Conservation (phyloP, 2,888 invertebrate species). For the Brachynemurus nebulosus region DNA sequence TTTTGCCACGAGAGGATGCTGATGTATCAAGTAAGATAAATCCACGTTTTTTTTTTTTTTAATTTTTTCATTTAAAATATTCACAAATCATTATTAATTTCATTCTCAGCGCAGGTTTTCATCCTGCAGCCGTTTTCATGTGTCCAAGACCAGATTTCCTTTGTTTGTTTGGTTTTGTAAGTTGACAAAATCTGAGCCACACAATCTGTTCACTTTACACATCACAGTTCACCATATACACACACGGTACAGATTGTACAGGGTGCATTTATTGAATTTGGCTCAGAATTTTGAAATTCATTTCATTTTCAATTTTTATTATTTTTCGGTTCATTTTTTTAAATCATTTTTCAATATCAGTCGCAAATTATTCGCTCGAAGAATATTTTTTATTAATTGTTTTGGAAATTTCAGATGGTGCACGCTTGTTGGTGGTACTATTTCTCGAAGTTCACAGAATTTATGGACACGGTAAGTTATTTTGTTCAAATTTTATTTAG, state of each 20-base stretch:
- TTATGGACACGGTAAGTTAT: conserved; percentile 81
- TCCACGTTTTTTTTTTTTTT: conserved; percentile 6
- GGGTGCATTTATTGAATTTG: not conserved
- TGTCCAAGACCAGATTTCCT: no score
- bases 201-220: not conserved
- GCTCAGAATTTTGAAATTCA: no score
- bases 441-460: conserved; percentile 92
- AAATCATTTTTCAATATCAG: not conserved
- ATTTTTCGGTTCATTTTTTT: no score
- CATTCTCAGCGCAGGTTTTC: no score
- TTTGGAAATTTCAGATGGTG: conserved; percentile 61
- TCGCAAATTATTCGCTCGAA: not conserved
- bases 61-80: no score
- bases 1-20: conserved; percentile 11
- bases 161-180: conserved; percentile 6
- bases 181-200: not conserved
- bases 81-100: no score
- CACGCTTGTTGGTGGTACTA: conserved; percentile 93
- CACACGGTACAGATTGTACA: no score
- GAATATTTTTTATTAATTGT: conserved; percentile 8
- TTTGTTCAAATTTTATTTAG: not conserved
- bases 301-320: no score
- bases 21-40: conserved; percentile 7
- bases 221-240: no score
- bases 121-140: no score